Conservation (phyloP, 2,113 vertebrate species). For the Pristiophorus japonicus region DNA sequence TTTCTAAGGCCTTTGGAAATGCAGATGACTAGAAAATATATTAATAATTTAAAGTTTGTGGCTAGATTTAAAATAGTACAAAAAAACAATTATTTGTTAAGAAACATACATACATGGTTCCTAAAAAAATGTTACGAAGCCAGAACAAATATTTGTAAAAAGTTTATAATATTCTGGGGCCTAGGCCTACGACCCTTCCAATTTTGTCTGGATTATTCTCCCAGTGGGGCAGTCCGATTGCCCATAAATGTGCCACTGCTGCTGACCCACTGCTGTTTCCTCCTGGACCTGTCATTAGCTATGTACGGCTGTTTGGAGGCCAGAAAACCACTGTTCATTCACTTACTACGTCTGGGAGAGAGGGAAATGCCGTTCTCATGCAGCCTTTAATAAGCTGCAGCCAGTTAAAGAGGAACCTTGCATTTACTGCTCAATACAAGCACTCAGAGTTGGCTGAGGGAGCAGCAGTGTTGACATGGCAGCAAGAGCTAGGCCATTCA, state of each 20-base stretch:
- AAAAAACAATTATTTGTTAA: background rate
- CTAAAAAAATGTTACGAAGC: background rate
- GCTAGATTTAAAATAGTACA: background rate
- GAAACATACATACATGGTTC: background rate
- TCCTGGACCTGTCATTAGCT: background rate
- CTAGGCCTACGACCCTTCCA: background rate
- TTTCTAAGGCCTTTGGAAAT: background rate
- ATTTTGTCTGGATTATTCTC: background rate
- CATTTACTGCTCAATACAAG: background rate
- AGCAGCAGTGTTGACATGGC: background rate
- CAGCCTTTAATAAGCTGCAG: background rate
- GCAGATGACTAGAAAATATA: background rate
- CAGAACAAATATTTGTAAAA: constrained; percentile 6
- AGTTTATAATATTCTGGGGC: constrained; percentile 16
- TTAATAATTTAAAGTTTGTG: background rate
- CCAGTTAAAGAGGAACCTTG: background rate
- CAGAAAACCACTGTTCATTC: background rate
- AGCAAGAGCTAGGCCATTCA: background rate
- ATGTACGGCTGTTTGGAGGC: background rate
- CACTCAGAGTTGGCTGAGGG: background rate
- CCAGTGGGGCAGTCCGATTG: too few species aligned
- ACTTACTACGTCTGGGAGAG: background rate
- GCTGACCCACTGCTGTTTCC: background rate
- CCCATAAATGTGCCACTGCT: too few species aligned
- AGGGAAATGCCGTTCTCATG: background rate